Base-by-base conservation (phyloP, 2,888 invertebrate genomes). In the Caradrina clavipalpis region DNA sequence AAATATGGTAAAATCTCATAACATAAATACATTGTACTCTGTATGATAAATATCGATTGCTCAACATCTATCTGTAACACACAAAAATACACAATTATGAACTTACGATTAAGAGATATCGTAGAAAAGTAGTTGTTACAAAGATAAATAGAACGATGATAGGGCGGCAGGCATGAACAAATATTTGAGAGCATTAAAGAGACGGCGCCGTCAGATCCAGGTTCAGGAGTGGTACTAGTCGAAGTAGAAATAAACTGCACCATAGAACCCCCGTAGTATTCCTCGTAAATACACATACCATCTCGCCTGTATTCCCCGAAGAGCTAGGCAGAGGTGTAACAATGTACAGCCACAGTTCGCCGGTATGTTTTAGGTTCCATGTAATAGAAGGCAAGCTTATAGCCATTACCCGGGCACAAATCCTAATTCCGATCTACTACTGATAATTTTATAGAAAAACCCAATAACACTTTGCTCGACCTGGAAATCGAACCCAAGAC, bases 221-320 rank as follows among this genome's bases (percentile, higher is more conserved):
- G 4, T 11, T 22, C 22, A 31, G 53, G 22, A 4, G 39, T 51
- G 53, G 47, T 73, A 21, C 26, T 51, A 53, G 45, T 73, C 2
- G 54, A 31, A 54, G 47, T 45, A 22, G 51, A 17, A 39, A 5
- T 21, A 51, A 35, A 26, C 0, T 89, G 89, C 0, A 89, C 69
- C n/a, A 80, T 64, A 5, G 90, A 89, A 0, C 65, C 74, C 2
- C 81, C 71, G 45, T 89, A 89, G 65, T 89, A 78, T 54, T 78
- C 70, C 0, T 83, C 79, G 55, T 91, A 91, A 13, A 91, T 86
- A 7, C 7, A 0, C 5, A 7, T 6, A 31, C n/a, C n/a, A n/a
- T n/a, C n/a, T n/a, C n/a, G n/a, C n/a, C n/a, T n/a, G n/a, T n/a
- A n/a, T n/a, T n/a, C n/a, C n/a, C n/a, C n/a, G n/a, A n/a, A n/a